phyloP scores from a whole-genome alignment of 2,797 vertebrate species.

The Anolis apletophallus region DNA sequence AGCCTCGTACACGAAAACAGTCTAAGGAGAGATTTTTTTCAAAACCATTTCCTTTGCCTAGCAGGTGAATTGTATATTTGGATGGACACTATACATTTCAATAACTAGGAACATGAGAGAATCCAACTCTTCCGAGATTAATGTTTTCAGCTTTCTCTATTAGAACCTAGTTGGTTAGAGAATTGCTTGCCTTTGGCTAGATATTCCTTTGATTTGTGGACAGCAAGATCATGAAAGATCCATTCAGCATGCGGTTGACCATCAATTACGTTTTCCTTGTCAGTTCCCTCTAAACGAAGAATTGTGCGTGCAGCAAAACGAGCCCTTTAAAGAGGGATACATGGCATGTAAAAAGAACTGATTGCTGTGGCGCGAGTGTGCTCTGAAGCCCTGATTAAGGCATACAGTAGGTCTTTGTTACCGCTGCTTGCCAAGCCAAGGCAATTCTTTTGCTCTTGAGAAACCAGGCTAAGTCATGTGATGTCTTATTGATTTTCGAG shows the following conservation, averaged over 20 bases:
- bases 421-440: slow-evolving; percentile 25
- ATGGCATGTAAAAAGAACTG: not conserved
- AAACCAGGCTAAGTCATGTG: slow-evolving; percentile 45
- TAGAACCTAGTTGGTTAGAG: not conserved
- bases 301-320: rapidly evolving
- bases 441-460: not conserved
- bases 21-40: not conserved
- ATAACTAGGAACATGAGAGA: not conserved
- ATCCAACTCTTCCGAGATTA: not conserved
- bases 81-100: not conserved
- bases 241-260: not conserved
- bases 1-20: not conserved
- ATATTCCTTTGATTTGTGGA: not conserved
- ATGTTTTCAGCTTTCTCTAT: not conserved
- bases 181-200: not conserved
- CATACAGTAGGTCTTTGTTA: slow-evolving; percentile 68
- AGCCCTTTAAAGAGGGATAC: rapidly evolving
- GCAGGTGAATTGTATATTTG: rapidly evolving
- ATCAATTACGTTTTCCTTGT: not conserved
- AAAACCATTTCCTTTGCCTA: rapidly evolving
- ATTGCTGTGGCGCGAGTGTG: rapidly evolving
- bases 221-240: rapidly evolving
- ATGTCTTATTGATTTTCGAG: slow-evolving; percentile 30
- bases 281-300: rapidly evolving
- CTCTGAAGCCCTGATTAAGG: not conserved